Evolutionary conservation across 1,140 invertebrate genomes (phyloP).

Genomic region (Ridgeia piscesae): DNA sequence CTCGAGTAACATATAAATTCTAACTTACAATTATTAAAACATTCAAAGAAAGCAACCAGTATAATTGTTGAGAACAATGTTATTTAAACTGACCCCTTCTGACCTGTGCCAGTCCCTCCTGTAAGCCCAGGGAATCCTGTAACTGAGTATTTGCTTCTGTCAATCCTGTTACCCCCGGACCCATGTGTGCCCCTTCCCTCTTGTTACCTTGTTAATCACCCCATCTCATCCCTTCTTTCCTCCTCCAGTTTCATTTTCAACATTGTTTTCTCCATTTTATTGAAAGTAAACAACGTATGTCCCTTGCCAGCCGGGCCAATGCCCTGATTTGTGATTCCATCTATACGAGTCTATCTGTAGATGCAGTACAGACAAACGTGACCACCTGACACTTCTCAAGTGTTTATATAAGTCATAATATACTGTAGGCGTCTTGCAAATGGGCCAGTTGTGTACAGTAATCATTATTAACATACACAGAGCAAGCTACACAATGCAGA

Average conservation of each 20-base stretch:
- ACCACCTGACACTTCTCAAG: neutral
- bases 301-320: neutral
- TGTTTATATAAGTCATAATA: neutral
- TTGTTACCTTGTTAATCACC: too few species aligned
- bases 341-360: neutral
- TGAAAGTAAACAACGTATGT: too few species aligned
- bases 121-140: too few species aligned
- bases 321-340: neutral
- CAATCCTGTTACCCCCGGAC: too few species aligned
- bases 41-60: neutral
- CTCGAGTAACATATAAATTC: neutral
- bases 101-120: neutral
- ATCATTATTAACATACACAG: neutral
- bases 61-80: neutral
- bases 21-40: neutral
- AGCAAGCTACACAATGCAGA: neutral
- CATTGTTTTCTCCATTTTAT: too few species aligned
- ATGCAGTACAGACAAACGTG: neutral
- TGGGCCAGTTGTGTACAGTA: neutral
- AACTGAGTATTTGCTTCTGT: too few species aligned
- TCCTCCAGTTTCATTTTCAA: too few species aligned
- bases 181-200: too few species aligned
- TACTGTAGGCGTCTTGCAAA: neutral
- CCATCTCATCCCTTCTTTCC: too few species aligned
- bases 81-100: neutral